phyloP scores from a whole-genome alignment of 2,888 invertebrate genomes.

The Morpho achilles region DNA sequence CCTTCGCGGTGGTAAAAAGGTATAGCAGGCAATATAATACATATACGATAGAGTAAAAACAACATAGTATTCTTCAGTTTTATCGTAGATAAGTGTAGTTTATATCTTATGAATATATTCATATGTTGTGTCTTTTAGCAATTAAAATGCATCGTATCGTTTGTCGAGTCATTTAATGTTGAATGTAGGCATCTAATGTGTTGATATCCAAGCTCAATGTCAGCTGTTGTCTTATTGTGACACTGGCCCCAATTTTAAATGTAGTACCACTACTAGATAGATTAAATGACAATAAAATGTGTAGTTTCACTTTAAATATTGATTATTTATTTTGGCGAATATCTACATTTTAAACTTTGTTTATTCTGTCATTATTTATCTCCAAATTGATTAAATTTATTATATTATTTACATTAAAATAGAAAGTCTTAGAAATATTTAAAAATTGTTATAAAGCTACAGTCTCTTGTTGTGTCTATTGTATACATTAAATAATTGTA shows the following conservation, averaged over 20 bases:
- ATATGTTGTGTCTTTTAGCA: conserved; percentile 32
- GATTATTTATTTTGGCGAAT: conserved; percentile 3
- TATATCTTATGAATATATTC: conserved; percentile 36
- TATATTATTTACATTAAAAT: background rate
- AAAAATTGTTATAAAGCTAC: no score
- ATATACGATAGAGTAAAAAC: conserved; percentile 48
- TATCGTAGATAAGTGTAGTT: conserved; percentile 52
- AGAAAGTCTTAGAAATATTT: no score
- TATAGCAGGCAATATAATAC: conserved; percentile 42
- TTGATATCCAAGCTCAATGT: conserved; percentile 33
- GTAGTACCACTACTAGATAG: conserved; percentile 8
- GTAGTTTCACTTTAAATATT: conserved; percentile 3
- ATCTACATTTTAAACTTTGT: conserved; percentile 3
- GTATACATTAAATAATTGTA: no score
- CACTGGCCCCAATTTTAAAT: conserved; percentile 33
- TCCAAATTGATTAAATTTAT: background rate
- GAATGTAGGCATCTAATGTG: conserved; percentile 26
- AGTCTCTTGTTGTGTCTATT: no score
- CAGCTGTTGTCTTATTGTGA: conserved; percentile 32
- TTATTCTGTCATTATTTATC: no score
- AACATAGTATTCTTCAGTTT: conserved; percentile 52
- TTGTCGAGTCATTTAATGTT: conserved; percentile 24
- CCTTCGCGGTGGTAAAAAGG: conserved; percentile 62
- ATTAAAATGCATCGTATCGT: conserved; percentile 27
- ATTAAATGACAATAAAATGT: conserved; percentile 11